A percentile compares a stretch with the other conserved stretches of the same genome.
Evolutionary conservation across 2,888 invertebrate genomes (phyloP).

Genomic region (Globia sparganii): DNA sequence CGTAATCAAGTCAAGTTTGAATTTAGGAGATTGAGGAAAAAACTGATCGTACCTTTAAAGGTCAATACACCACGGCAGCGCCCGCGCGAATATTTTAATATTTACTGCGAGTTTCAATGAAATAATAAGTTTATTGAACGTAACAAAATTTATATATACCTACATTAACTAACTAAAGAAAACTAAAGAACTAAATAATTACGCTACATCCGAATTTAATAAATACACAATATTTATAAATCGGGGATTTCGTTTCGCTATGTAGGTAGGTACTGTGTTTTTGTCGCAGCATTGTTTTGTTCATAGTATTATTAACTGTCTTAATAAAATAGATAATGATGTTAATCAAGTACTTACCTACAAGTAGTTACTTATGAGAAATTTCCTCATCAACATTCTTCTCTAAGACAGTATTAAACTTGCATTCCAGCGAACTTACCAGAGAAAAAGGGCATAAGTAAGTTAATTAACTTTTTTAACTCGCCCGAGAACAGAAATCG

Average conservation of each 20-base stretch:
- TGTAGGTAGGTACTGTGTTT: background rate
- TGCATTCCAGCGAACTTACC: constrained; percentile 1
- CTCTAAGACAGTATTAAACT: constrained; percentile 13
- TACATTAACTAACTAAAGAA: too few species aligned
- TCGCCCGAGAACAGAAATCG: constrained; percentile 40
- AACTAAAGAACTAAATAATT: too few species aligned
- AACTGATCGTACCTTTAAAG: background rate
- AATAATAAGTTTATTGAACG: background rate
- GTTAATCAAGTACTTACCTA: too few species aligned
- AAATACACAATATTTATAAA: background rate
- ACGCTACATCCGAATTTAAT: background rate
- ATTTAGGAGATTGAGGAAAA: background rate
- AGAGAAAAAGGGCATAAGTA: constrained; percentile 38
- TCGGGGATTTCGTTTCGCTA: background rate
- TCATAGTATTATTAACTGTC: too few species aligned
- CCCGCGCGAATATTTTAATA: background rate
- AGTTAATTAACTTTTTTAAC: constrained; percentile 63
- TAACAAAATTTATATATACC: background rate
- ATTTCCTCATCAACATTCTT: background rate
- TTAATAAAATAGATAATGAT: too few species aligned
- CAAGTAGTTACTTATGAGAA: background rate
- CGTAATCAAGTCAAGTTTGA: background rate
- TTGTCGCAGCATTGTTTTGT: background rate
- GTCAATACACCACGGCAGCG: background rate
- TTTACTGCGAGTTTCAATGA: background rate